Evolutionary conservation across 2,888 invertebrate genomes (phyloP).

Genomic region (Ornithoptera alexandrae): DNA sequence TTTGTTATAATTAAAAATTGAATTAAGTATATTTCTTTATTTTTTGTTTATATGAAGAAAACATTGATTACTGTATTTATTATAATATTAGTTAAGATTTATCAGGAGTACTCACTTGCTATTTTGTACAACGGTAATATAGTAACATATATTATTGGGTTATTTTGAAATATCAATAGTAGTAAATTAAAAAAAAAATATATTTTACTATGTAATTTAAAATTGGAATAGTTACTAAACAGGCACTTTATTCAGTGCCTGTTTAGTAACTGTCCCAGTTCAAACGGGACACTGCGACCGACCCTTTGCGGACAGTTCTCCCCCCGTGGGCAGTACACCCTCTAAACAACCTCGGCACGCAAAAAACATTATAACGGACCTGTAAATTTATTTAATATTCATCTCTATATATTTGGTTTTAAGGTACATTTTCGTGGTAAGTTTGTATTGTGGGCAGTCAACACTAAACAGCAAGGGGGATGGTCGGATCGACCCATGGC

Average conservation of each 20-base stretch:
- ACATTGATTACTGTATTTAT: no score
- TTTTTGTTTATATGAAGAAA: no score
- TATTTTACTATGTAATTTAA: no score
- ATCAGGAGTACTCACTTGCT: no score
- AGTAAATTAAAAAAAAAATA: no score
- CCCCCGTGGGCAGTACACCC: slow-evolving; percentile 78
- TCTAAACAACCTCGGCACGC: slow-evolving; percentile 56
- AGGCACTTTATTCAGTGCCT: background rate
- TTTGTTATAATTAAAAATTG: no score
- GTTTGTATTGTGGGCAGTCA: slow-evolving; percentile 59
- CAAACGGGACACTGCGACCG: slow-evolving; percentile 65
- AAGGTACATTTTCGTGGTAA: slow-evolving; percentile 35
- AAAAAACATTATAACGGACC: slow-evolving; percentile 64
- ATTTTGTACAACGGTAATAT: no score
- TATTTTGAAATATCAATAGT: no score
- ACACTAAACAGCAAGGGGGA: slow-evolving; percentile 52
- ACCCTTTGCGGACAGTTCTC: slow-evolving; percentile 78
- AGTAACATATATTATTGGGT: no score
- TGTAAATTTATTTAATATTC: slow-evolving; percentile 37
- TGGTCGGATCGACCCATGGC: slow-evolving; percentile 71
- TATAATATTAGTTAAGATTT: no score
- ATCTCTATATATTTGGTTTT: slow-evolving; percentile 35
- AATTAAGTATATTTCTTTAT: no score
- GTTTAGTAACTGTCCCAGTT: slow-evolving; percentile 31
- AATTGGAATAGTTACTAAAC: no score